Evolutionary conservation across 2,888 invertebrate genomes (phyloP), one percentile per base, ranked within the genome.

Genomic region (Lycaena phlaeas): DNA sequence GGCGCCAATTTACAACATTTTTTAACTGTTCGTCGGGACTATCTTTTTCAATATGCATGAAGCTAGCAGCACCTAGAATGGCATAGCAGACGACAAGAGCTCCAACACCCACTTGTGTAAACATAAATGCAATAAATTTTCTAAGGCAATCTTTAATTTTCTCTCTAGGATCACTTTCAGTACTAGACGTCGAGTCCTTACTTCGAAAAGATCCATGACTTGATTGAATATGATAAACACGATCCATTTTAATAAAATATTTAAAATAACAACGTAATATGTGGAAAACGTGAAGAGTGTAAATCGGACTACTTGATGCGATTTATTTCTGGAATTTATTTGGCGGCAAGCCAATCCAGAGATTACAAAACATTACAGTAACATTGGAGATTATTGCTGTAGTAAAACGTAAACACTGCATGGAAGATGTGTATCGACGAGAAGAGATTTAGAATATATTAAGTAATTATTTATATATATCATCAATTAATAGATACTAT

Each of bases 101-200:
- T 41, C 95, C 95, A 25, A 95, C 95, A 52, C 95, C 95, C 59
- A 93, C 92, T 87, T 95, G 95, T 4, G 95, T 95, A 78, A 94
- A 95, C 95, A 95, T 95, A 62, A 95, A 95, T 4, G 94, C 94
- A 42, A 94, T 89, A 54, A 94, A 87, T 70, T 94, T 94, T 29
- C 95, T 87, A 58, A 92, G 92, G 65, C 94, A 95, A 61, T 94
- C 92, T 70, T 93, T 94, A 42, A 95, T 88, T 60, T 90, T 91
- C 61, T 92, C 92, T 22, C 89, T 81, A 0, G 92, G 89, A 55
- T 91, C 90, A 59, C 87, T 86, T 43, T 87, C 88, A 29, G 87
- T 87, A 12, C 89, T 88, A 0, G 90, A 88, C 1, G 91, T 89
- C 0, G 91, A 91, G 17, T 89, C 90, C 27, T 86, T 82, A 54